phyloP scores from a whole-genome alignment of 2,888 invertebrate genomes.

The Megastigmus dorsalis region DNA sequence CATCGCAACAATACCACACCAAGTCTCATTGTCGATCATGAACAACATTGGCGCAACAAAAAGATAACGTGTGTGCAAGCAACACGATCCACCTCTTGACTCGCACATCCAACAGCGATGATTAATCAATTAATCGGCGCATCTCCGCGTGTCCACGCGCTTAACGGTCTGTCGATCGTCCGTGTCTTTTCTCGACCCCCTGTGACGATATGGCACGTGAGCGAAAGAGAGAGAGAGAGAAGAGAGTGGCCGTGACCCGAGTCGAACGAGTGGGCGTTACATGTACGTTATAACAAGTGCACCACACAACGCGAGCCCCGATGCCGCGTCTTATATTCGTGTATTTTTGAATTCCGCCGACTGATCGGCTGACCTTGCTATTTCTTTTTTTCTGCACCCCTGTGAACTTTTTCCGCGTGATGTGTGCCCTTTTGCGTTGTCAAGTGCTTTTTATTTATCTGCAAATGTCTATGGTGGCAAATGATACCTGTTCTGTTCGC shows the following conservation, averaged over 20 bases:
- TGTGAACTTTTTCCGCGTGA: too few species aligned
- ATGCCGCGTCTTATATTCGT: conserved; percentile 16
- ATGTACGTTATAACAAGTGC: not conserved
- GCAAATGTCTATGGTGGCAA: too few species aligned
- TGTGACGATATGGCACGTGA: too few species aligned
- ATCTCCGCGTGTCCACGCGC: conserved; percentile 6
- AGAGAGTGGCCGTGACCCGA: conserved; percentile 39
- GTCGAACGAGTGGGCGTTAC: conserved; percentile 6
- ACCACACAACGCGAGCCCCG: not conserved
- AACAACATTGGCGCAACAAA: too few species aligned
- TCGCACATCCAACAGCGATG: too few species aligned
- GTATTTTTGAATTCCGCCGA: conserved; percentile 21
- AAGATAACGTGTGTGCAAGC: too few species aligned
- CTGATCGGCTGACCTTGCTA: conserved; percentile 6
- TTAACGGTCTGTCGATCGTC: not conserved
- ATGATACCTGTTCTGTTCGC: too few species aligned
- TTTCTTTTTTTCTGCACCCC: not conserved
- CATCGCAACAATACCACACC: too few species aligned
- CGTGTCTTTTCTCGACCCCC: not conserved
- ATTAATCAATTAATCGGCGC: conserved; percentile 21
- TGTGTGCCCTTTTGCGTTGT: too few species aligned
- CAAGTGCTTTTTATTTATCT: too few species aligned
- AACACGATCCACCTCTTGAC: too few species aligned
- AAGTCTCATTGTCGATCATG: too few species aligned
- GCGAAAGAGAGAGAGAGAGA: conserved; percentile 3